phyloP scores from a whole-genome alignment of 2,113 vertebrate genomes.

The Zosterops pallidus region DNA sequence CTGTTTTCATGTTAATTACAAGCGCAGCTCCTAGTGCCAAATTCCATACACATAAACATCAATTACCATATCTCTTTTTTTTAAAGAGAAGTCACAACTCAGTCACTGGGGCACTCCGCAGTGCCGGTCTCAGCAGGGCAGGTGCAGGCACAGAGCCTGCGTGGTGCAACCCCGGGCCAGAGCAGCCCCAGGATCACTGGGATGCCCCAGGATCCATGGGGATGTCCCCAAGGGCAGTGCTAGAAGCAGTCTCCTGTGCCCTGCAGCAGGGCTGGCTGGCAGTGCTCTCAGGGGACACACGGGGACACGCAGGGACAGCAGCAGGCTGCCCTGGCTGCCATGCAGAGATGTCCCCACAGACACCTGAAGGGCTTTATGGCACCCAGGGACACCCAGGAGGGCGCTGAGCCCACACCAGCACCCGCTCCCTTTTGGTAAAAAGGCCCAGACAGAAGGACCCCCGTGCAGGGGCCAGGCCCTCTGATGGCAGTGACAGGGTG shows the following conservation, averaged over 20 bases:
- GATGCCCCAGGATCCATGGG: not conserved
- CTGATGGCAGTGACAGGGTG: not conserved
- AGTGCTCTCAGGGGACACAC: not conserved
- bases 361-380: not conserved
- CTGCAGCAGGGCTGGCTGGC: rapidly evolving
- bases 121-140: rapidly evolving
- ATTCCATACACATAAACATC: not conserved
- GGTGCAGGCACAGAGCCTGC: not conserved
- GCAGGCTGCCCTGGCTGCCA: not conserved
- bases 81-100: not conserved
- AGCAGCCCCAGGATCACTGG: not conserved
- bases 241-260: not conserved
- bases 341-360: not conserved
- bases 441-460: rapidly evolving
- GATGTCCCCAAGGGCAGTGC: not conserved
- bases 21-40: not conserved
- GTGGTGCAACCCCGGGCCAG: rapidly evolving
- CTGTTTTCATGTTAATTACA: constrained; percentile 5
- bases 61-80: not conserved
- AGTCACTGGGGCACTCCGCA: not conserved
- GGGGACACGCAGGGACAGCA: not conserved
- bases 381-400: not conserved
- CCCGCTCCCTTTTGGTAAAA: not conserved
- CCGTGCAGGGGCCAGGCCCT: not conserved
- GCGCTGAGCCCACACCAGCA: not conserved